Percentiles rank a stretch among this genome's conserved stretches.
phyloP scores from a whole-genome alignment of 2,113 vertebrate species.

The Parotia lawesii region DNA sequence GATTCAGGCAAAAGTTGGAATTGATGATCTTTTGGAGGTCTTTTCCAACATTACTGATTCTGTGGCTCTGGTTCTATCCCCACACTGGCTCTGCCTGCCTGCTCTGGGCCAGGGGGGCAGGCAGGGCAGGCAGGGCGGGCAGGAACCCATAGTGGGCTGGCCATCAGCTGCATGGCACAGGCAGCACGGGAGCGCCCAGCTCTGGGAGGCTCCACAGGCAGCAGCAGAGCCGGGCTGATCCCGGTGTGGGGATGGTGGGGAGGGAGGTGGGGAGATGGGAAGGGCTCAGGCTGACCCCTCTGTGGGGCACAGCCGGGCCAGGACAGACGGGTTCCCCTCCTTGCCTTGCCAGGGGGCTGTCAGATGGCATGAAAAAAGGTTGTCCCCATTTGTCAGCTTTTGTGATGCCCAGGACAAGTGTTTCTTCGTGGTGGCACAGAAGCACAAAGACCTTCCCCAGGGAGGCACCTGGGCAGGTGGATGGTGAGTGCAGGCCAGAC shows the following conservation, averaged over 20 bases:
- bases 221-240: not conserved
- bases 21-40: not conserved
- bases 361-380: not conserved
- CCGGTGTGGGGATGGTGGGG: rapidly evolving
- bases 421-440: not conserved
- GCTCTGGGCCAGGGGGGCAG: not conserved
- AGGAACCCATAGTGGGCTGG: not conserved
- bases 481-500: rapidly evolving
- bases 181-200: not conserved
- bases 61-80: not conserved
- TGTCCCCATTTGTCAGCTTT: not conserved
- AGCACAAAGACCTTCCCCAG: not conserved
- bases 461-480: not conserved
- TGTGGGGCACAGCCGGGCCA: not conserved
- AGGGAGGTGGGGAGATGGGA: not conserved
- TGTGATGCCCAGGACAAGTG: not conserved
- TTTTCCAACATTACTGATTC: not conserved
- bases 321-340: not conserved
- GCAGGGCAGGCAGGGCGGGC: not conserved
- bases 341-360: not conserved
- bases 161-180: not conserved
- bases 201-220: not conserved
- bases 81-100: not conserved
- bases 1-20: not conserved
- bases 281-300: not conserved